Conservation (phyloP, 2,797 vertebrate genomes). For the Cirrhinus molitorella region DNA sequence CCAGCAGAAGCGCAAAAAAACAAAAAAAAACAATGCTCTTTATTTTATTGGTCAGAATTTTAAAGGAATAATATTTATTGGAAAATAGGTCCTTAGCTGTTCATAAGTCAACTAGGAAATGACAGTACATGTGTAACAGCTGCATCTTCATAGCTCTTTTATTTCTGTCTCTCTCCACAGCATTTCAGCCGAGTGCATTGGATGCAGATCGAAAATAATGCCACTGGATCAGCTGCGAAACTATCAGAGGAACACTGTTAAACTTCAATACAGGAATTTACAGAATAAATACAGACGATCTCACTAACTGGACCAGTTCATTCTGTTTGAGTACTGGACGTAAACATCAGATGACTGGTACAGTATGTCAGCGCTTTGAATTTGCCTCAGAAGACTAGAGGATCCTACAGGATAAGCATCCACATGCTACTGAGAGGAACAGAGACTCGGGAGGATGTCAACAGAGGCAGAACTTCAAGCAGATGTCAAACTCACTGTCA, state of each 20-base stretch:
- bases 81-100: not conserved
- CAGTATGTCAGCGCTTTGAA: constrained; percentile 20
- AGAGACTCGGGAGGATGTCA: constrained; percentile 96
- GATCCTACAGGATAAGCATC: constrained; percentile 49
- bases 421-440: constrained; percentile 80
- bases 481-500: constrained; percentile 96
- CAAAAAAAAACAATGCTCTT: too few species aligned
- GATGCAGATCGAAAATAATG: constrained; percentile 21
- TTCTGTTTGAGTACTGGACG: constrained; percentile 1
- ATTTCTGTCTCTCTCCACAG: constrained; percentile 42
- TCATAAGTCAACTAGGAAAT: not conserved
- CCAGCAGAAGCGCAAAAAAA: not conserved
- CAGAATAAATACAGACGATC: not conserved
- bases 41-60: not conserved
- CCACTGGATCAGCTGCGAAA: constrained; percentile 17
- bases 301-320: not conserved
- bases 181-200: constrained; percentile 7
- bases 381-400: constrained; percentile 16
- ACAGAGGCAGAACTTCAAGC: constrained; percentile 98
- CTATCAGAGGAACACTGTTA: not conserved
- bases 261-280: not conserved
- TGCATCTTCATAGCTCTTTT: constrained; percentile 4
- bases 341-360: constrained; percentile 13
- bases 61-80: not conserved
- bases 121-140: not conserved